Base-by-base conservation (phyloP, 2,797 vertebrate species). In the Schizothorax lantsangensis region DNA sequence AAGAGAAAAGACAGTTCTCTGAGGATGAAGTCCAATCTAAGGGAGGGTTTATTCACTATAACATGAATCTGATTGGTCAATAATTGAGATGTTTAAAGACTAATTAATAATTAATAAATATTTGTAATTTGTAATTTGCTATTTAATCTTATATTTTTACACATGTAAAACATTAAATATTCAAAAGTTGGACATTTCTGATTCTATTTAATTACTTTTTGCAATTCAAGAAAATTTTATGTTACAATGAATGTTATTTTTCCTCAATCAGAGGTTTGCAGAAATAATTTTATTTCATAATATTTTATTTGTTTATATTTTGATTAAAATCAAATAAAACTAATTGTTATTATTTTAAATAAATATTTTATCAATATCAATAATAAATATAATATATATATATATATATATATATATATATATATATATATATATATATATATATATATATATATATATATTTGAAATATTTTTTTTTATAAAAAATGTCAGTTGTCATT, bases 11-110 rank as follows among this genome's bases (percentile, higher is more conserved):
- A 62, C 81, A 57, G 40, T n/a, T 10, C 73, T 86, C 87, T 77
- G 57, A n/a, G 85, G 74, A 89, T 49, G 54, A 82, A 71, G 14
- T 71, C 54, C 11, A 54, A 91, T 88, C 52, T 84, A 71, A 91
- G 85, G 33, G 52, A 82, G 75, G n/a, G 59, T 71, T 81, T 86
- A 68, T 30, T 68, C 33, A 62, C n/a, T 62, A 62, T 26, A 26
- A 62, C 5, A 59, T 38, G n/a, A 54, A 59, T 73, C 43, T 26
- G 23, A 68, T 19, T 72, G 57, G 23, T 21, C 43, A 21, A 26
- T 62, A 62, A 62, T 62, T 62, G 11, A 62, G n/a, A 4, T 11
- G 23, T 62, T 62, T 62, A 4, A 62, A 62, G 4, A 62, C 57
- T 26, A 62, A 59, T 59, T 59, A 59, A n/a, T 52, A 23, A 59